A percentile compares a stretch with the other conserved stretches of the same genome.
These are phyloP conservation scores for Callorhinus ursinus DNA, from an alignment of 2,113 vertebrate genomes.

Conservation along the genomic window DNA sequence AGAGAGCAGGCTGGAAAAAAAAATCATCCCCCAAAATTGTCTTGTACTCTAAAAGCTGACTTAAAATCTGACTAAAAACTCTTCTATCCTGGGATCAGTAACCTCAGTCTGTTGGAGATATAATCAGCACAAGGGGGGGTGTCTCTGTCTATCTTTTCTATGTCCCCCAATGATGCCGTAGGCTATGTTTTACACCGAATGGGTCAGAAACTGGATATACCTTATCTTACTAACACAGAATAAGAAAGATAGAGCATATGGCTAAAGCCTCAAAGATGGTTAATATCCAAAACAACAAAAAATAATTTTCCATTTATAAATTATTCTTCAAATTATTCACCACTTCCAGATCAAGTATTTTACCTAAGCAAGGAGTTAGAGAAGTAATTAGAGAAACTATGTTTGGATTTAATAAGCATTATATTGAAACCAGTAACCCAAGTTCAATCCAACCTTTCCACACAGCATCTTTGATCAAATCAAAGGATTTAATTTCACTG, in stretches of 20 bases:
- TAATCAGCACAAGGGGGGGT: neutral
- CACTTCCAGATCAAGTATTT: neutral
- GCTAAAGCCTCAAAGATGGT: neutral
- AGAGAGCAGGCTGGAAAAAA: constrained; percentile 71
- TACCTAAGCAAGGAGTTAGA: constrained; percentile 4
- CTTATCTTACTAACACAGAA: neutral
- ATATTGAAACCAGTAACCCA: constrained; percentile 13
- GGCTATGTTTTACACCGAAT: neutral
- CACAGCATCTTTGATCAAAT: constrained; percentile 8
- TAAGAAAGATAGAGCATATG: neutral
- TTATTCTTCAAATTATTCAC: neutral
- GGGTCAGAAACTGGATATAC: neutral
- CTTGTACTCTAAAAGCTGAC: constrained; percentile 49
- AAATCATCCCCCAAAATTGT: constrained; percentile 24
- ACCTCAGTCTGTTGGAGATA: constrained; percentile 3
- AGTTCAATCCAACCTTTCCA: constrained; percentile 28
- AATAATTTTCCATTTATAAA: neutral
- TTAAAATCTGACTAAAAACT: constrained; percentile 68
- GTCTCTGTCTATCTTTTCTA: neutral
- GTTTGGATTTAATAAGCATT: constrained; percentile 30
- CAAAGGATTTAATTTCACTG: constrained; percentile 44
- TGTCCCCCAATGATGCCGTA: neutral
- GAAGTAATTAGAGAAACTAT: constrained; percentile 14
- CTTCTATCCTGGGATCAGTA: constrained; percentile 45
- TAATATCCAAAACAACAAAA: neutral